A percentile compares a stretch with the other conserved stretches of the same genome.
phyloP scores from a whole-genome alignment of 2,888 invertebrate species.

The Napeogenes inachia region DNA sequence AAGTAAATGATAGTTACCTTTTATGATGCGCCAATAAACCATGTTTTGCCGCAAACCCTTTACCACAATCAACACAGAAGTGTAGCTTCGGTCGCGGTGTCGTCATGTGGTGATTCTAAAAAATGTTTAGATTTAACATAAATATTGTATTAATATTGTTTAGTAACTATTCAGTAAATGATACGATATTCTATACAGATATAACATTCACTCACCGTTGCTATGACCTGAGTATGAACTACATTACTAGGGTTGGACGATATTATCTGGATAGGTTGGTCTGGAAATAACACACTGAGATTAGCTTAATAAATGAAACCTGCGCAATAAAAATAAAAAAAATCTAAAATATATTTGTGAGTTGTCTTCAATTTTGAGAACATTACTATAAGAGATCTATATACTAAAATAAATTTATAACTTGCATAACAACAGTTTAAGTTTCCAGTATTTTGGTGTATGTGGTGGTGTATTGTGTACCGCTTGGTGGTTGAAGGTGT shows the following conservation, averaged over 20 bases:
- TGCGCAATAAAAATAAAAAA: too few species aligned
- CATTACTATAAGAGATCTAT: too few species aligned
- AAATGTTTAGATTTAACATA: background rate
- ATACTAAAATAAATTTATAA: too few species aligned
- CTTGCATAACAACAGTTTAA: too few species aligned
- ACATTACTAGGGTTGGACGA: conserved; percentile 67
- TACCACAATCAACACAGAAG: conserved; percentile 87
- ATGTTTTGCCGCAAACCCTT: conserved; percentile 89
- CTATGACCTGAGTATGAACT: conserved; percentile 71
- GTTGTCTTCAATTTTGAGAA: background rate
- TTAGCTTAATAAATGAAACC: too few species aligned
- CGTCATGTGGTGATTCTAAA: conserved; percentile 61
- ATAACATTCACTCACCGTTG: conserved; percentile 53
- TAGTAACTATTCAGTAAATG: too few species aligned
- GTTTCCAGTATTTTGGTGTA: too few species aligned
- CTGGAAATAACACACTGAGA: conserved; percentile 41
- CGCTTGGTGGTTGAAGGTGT: background rate
- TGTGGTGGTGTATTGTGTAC: too few species aligned
- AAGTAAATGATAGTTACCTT: conserved; percentile 49
- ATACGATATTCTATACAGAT: too few species aligned
- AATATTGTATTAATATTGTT: background rate
- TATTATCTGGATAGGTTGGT: conserved; percentile 70
- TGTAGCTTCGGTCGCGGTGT: conserved; percentile 83
- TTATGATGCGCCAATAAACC: conserved; percentile 88
- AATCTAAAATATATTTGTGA: too few species aligned